Base-by-base conservation (phyloP, 2,888 invertebrate genomes). In the Neoscelio sp. region DNA sequence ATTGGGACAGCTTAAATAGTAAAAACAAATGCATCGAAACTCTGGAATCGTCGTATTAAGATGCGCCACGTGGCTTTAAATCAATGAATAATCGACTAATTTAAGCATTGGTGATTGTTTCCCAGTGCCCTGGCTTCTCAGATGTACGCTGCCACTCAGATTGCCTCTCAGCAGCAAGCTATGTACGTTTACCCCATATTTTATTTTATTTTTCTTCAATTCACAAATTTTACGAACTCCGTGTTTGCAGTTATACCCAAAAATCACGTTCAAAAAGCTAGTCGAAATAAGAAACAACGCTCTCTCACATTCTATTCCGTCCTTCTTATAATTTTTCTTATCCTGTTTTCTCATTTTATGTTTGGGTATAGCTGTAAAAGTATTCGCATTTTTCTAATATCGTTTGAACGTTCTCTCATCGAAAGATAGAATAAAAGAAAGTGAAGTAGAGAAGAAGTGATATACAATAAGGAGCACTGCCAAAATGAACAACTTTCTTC, bases 61-160 rank as follows among this genome's bases (percentile, higher is more conserved):
- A 76, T 79, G 70, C 52, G 65, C 70, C 75, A 74, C 75, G 54
- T 15, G 52, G 79, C 70, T 73, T 71, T 48, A 40, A 70, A 86
- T 85, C 87, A 85, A 86, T 85, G 85, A 85, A 80, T 80, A 70
- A 82, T 89, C 85, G 86, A 90, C 88, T 90, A 90, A 90, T 86
- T 89, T 88, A 90, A 90, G 89, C 90, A 90, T 90, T 90, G 90
- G 90, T 90, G 90, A 90, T 90, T 89, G 89, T 90, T 95, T 93
- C 95, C 95, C 96, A 96, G 96, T 96, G 96, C 96, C 95, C 96
- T 97, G 94, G 96, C 96, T 95, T 95, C 96, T 94, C 96, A 96
- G 96, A 96, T 96, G 96, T 96, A 96, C 94, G 96, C 96, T 92
- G 94, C 94, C 93, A 94, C 95, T 93, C 96, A 96, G 94, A 94